Evolutionary conservation across 92 coral and sea anemone genomes (phyloP), one percentile per base, ranked within the genome.

Genomic region (Siderastrea siderea): DNA sequence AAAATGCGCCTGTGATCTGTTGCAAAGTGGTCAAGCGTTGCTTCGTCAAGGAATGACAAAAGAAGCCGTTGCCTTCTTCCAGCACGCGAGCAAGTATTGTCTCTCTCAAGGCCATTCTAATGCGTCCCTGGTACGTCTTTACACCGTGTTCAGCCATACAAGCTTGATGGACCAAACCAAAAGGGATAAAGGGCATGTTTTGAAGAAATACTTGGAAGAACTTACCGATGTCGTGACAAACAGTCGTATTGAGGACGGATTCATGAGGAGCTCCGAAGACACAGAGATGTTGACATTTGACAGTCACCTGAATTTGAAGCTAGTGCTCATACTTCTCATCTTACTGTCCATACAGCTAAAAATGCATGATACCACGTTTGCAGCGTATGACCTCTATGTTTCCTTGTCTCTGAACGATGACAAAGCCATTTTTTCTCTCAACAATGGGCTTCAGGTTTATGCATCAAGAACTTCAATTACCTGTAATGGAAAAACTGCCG

Each of bases 401-500:
- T 71, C 4, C 2, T 64, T 72, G 1, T 84, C 64, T 14, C 50
- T 6, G 1, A 26, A 49, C 12, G 43, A 73, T 1, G 52, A 63
- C 2, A 8, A 43, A 0, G 10, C 14, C 2, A 5, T 58, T 7
- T 2, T 61, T 3, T 9, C 12, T 1, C 44, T 84, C 12, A 74
- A 62, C 10, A 64, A 63, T 2, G 14, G 12, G 0, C 4, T 74
- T 7, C 87, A 84, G n/a, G 63, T 84, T 48, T 84, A 49, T 64
- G 87, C 55, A 3, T 84, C 87, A 14, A 72, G 63, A 84, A 60
- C 52, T 1, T 61, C 54, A 49, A 43, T 61, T 0, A 50, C 73
- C 51, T 73, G 87, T 63, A 73, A 84, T 2, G 87, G 87, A 10
- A 12, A 84, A 12, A 84, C 71, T 7, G 80, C 79, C 2, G 50